These are phyloP conservation scores for Ptychodera flava DNA, from an alignment of 35 echinoderm and acorn worm species.

Conservation along the genomic window DNA sequence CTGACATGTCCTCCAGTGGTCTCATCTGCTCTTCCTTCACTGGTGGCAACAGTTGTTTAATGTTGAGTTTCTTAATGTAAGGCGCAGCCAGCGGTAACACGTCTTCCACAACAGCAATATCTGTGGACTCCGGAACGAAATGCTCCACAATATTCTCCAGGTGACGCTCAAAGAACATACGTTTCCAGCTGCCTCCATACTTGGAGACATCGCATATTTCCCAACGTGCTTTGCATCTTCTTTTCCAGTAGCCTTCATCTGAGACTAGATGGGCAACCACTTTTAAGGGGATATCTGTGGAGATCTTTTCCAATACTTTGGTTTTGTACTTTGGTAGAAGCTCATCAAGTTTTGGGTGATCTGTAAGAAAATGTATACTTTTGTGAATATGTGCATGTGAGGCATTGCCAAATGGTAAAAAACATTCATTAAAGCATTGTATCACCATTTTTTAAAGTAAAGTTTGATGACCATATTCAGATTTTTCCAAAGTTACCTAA, in stretches of 20 bases:
- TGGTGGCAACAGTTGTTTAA: conserved; percentile 87
- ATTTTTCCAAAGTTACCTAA: too few species aligned
- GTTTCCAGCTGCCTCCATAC: conserved; percentile 81
- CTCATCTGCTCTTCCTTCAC: conserved; percentile 90
- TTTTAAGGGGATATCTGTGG: conserved; percentile 73
- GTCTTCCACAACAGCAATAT: conserved; percentile 35
- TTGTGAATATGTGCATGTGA: too few species aligned
- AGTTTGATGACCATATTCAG: too few species aligned
- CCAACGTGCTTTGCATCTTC: conserved; percentile 82
- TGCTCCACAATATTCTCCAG: conserved; percentile 89
- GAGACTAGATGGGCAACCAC: conserved; percentile 83
- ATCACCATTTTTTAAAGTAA: too few species aligned
- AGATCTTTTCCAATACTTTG: conserved; percentile 96
- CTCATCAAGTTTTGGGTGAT: conserved; percentile 95
- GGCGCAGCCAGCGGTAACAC: conserved; percentile 75
- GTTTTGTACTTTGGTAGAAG: conserved; percentile 91
- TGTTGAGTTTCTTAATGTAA: conserved; percentile 72
- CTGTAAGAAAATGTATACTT: too few species aligned
- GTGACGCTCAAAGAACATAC: conserved; percentile 98
- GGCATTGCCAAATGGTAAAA: too few species aligned
- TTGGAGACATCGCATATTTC: conserved; percentile 91
- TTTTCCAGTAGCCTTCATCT: conserved; percentile 98
- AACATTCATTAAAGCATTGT: too few species aligned
- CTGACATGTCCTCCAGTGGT: conserved; percentile 75
- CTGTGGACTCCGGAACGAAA: conserved; percentile 91